These are phyloP conservation scores for Trissolcus basalis DNA, from an alignment of 1,140 invertebrate genomes.

Conservation along the genomic window DNA sequence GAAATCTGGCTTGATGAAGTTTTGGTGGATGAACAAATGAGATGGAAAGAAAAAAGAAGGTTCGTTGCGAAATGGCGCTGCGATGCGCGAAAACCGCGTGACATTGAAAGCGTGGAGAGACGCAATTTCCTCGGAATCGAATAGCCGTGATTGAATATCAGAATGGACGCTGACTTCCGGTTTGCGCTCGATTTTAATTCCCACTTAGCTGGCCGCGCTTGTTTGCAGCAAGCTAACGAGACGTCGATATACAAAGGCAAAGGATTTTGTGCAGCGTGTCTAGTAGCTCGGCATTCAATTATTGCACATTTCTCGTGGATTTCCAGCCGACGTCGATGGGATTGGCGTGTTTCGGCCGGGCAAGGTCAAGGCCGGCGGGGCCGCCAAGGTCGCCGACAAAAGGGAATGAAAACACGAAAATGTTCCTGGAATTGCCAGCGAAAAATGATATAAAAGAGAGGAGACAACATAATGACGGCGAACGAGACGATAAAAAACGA, in stretches of 20 bases:
- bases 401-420: slow-evolving; percentile 7
- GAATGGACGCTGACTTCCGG: slow-evolving; percentile 7
- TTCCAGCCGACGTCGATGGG: slow-evolving; percentile 28
- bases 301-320: slow-evolving; percentile 36
- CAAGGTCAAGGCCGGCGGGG: slow-evolving; percentile 36
- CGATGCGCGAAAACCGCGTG: no score
- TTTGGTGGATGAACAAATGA: no score
- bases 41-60: no score
- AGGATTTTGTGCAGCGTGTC: slow-evolving; percentile 29
- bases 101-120: no score
- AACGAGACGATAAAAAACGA: slow-evolving; percentile 8
- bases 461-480: background rate
- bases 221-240: slow-evolving; percentile 24
- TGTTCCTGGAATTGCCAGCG: background rate
- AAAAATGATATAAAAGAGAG: background rate
- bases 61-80: no score
- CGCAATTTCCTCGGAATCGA: background rate
- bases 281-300: slow-evolving; percentile 43
- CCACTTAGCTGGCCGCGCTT: slow-evolving; percentile 4
- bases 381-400: slow-evolving; percentile 1
- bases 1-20: no score
- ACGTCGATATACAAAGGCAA: slow-evolving; percentile 28
- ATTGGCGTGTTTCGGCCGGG: slow-evolving; percentile 34
- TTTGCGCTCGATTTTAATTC: slow-evolving; percentile 19
- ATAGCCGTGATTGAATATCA: slow-evolving; percentile 25